These are phyloP conservation scores for Rhinogobio ventralis DNA, from an alignment of 2,797 vertebrate species.

Conservation along the genomic window DNA sequence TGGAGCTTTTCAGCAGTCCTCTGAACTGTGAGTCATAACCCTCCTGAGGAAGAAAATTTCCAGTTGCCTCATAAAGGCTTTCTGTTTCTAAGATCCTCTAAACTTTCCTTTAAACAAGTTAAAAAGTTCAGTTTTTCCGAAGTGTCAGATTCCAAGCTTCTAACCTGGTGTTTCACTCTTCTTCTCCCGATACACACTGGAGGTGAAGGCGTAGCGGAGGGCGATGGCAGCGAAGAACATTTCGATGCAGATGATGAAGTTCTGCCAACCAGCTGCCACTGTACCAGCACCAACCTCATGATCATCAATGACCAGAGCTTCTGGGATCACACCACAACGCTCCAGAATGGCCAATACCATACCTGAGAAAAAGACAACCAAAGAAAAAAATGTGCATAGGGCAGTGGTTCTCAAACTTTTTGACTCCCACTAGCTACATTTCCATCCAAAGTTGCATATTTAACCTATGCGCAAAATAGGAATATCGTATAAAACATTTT, in stretches of 20 bases:
- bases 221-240: conserved; percentile 94
- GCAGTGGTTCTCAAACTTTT: not conserved
- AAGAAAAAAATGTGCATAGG: not conserved
- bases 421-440: not conserved
- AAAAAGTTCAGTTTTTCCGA: not conserved
- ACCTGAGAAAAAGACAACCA: conserved; percentile 72
- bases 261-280: conserved; percentile 94
- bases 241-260: conserved; percentile 95
- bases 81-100: conserved; percentile 13
- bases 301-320: conserved; percentile 84
- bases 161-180: conserved; percentile 86
- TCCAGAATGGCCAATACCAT: conserved; percentile 92
- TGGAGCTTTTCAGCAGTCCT: conserved; percentile 56
- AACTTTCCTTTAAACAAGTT: conserved; percentile 13
- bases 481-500: not conserved
- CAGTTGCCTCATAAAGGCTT: conserved; percentile 24
- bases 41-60: conserved; percentile 18
- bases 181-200: conserved; percentile 90
- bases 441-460: not conserved
- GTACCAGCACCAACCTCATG: conserved; percentile 89
- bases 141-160: conserved; percentile 5
- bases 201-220: conserved; percentile 90
- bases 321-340: conserved; percentile 88
- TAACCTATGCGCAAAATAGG: not conserved
- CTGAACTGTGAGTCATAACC: conserved; percentile 48